Evolutionary conservation across 1,140 invertebrate species (phyloP), one percentile per base, ranked within the genome.

Genomic region (Armadillidium nasatum): DNA sequence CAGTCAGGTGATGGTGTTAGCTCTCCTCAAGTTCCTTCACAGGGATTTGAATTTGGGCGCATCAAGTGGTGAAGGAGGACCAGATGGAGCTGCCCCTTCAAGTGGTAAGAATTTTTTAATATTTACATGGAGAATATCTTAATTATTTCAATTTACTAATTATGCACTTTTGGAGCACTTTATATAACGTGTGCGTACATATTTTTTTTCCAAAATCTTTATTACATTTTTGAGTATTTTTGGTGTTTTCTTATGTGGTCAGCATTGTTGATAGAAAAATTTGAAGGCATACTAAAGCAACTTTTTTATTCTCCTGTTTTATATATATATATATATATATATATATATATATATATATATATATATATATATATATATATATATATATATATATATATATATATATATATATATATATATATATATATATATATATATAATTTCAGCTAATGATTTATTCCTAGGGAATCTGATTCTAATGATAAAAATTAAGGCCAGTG

Each of bases 271-370:
- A 6, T 33, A 33, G 33, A 33, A 33, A 33, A 33, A 6, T 33
- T 33, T 1, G 6, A 33, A 33, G 33, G 6, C 33, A 33, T 33
- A 1, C 33, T 10, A 19, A 68, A 19, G 4, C 13, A 15, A 3
- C 10, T n/a, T 21, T 4, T 21, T n/a, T 21, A 10, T n/a, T n/a
- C n/a, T n/a, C n/a, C n/a, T n/a, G n/a, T n/a, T n/a, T n/a, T n/a
- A 68, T n/a, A 68, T n/a, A 68, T n/a, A 68, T n/a, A 9, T 68
- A 15, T 68, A 15, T 68, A 15, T 68, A 15, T 68, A 15, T 68
- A 15, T 68, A 68, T 68, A 15, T 68, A 68, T 68, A 68, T 68
- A 68, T 68, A 68, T 68, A 68, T 15, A 68, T 68, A 68, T 68
- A 68, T n/a, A 68, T 15, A 66, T 68, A 68, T 0, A 68, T 68